phyloP scores from a whole-genome alignment of 2,888 invertebrate genomes.

The Eupithecia dodoneata region DNA sequence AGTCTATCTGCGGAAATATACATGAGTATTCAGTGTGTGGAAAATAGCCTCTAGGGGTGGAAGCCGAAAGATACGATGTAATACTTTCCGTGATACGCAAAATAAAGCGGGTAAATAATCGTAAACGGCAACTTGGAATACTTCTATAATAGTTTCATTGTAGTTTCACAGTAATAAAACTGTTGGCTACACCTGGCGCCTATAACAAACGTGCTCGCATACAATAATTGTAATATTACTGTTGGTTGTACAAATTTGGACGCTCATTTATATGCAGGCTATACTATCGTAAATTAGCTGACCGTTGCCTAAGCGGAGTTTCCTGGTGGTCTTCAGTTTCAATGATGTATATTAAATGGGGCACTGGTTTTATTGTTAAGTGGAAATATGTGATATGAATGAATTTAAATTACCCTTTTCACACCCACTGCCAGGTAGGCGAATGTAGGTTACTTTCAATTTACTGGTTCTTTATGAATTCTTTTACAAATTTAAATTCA shows the following conservation, averaged over 20 bases:
- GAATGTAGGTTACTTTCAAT: slow-evolving; percentile 24
- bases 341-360: slow-evolving; percentile 43
- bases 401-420: slow-evolving; percentile 37
- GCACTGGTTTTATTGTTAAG: slow-evolving; percentile 44
- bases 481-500: not conserved
- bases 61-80: slow-evolving; percentile 34
- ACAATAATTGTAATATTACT: slow-evolving; percentile 59
- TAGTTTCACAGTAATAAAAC: slow-evolving; percentile 39
- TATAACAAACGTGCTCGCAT: slow-evolving; percentile 48
- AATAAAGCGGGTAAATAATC: slow-evolving; percentile 18
- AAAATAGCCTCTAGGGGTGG: slow-evolving; percentile 38
- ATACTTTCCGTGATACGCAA: slow-evolving; percentile 34
- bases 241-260: slow-evolving; percentile 62
- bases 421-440: slow-evolving; percentile 33
- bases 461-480: slow-evolving; percentile 3
- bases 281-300: slow-evolving; percentile 65
- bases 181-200: slow-evolving; percentile 52
- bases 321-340: slow-evolving; percentile 39
- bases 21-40: slow-evolving; percentile 41
- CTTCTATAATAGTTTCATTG: slow-evolving; percentile 21
- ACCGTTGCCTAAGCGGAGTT: slow-evolving; percentile 50
- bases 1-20: slow-evolving; percentile 53
- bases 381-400: slow-evolving; percentile 38
- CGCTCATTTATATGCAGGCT: slow-evolving; percentile 67
- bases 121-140: slow-evolving; percentile 22